Percentiles rank a stretch among this genome's conserved stretches.
Evolutionary conservation across 2,888 invertebrate genomes (phyloP).

Genomic region (Coenonympha arcania): DNA sequence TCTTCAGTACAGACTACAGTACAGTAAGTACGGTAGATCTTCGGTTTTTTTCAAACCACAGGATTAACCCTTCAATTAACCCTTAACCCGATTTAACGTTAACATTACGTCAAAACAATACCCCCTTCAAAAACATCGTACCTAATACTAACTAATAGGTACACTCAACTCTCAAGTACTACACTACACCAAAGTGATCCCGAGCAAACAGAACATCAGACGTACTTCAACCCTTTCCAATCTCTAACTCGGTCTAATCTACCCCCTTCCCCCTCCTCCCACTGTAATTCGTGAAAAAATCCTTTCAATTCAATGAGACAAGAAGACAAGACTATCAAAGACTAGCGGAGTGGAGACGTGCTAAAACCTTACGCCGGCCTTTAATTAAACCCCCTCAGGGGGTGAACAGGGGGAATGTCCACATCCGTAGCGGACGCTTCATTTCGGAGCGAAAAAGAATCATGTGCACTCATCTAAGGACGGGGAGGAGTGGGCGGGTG

Average conservation of each 20-base stretch:
- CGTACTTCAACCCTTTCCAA: constrained; percentile 36
- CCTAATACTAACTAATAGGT: too few relatives aligned
- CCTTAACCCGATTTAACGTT: not conserved
- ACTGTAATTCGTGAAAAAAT: constrained; percentile 42
- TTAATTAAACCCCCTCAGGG: constrained; percentile 66
- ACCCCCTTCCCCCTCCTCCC: constrained; percentile 20
- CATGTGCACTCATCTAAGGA: constrained; percentile 47
- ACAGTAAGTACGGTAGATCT: too few relatives aligned
- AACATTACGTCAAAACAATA: constrained; percentile 21
- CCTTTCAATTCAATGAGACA: constrained; percentile 48
- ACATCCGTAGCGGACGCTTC: constrained; percentile 68
- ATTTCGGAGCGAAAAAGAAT: constrained; percentile 62
- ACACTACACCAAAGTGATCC: constrained; percentile 24
- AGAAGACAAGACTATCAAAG: constrained; percentile 45
- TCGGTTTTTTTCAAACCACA: too few relatives aligned
- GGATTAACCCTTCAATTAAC: not conserved
- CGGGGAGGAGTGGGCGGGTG: not conserved
- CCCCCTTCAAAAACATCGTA: not conserved
- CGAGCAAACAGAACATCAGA: constrained; percentile 33
- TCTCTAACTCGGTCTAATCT: constrained; percentile 16
- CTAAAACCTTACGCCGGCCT: constrained; percentile 67
- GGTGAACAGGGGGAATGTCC: constrained; percentile 45
- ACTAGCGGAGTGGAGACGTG: constrained; percentile 46
- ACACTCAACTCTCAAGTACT: constrained; percentile 1
- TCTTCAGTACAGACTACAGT: too few relatives aligned